A percentile compares a stretch with the other conserved stretches of the same genome.
Evolutionary conservation across 2,797 vertebrate species (phyloP).

Genomic region (Sus cebifrons): DNA sequence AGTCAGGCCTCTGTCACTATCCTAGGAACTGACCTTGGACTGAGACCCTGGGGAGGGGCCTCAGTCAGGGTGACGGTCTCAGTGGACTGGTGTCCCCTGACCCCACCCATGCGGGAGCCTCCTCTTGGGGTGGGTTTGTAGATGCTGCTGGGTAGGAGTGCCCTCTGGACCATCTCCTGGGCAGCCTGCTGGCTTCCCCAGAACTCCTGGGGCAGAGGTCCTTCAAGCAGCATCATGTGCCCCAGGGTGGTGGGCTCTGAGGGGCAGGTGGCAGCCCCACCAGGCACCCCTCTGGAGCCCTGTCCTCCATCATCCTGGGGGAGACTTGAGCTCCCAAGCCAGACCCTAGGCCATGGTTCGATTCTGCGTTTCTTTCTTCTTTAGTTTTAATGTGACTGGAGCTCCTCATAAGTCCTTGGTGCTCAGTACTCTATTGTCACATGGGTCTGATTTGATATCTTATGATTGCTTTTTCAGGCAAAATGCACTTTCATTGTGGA

Average conservation of each 20-base stretch:
- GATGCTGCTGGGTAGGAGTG: background rate
- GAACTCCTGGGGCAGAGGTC: background rate
- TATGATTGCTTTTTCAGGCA: slow-evolving; percentile 61
- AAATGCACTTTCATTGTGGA: slow-evolving; percentile 65
- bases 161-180: background rate
- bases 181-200: background rate
- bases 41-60: background rate
- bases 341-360: too few species aligned
- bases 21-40: too few species aligned
- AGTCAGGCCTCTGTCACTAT: too few species aligned
- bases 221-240: accelerated
- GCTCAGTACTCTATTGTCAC: background rate
- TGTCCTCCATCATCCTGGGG: background rate
- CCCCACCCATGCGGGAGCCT: background rate
- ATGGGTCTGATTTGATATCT: background rate
- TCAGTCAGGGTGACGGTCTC: accelerated
- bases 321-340: background rate
- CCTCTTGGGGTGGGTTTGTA: background rate
- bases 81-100: background rate
- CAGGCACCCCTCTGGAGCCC: background rate
- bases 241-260: background rate
- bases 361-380: background rate
- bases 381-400: background rate
- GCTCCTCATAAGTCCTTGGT: background rate
- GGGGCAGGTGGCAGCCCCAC: background rate